Base-by-base conservation (phyloP, 2,797 vertebrate species). In the Clarias laeviceps region DNA sequence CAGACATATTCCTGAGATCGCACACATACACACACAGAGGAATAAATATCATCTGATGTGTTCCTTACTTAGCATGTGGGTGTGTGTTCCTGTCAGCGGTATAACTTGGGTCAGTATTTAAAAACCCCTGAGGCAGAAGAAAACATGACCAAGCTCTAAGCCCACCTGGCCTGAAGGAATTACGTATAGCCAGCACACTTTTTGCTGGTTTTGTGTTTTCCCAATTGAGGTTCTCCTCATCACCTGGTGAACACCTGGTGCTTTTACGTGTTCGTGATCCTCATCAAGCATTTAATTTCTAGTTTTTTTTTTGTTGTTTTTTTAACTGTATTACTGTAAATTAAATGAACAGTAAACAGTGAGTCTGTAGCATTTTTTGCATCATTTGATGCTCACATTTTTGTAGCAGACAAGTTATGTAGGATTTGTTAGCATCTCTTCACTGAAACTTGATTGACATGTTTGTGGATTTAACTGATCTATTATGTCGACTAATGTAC, bases 401-500 rank as follows among this genome's bases (percentile, higher is more conserved):
- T 78, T 37, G 27, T 11, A 37, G 57, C 32, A 7, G 56, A 32
- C 9, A 12, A 32, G 17, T 83, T 61, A 27, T 34, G 80, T 59
- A 61, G 22, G 5, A 72, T 64, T 82, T 29, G 7, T 81, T 18
- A 64, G 32, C 34, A 79, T 40, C 59, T 62, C 27, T 56, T 59
- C 12, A 61, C 2, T 78, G 34, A 59, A 74, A 77, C 61, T 57
- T 84, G 54, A 56, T 59, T 22, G 80, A 77, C 27, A 80, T 83
- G 77, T 83, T 80, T 14, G 68, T 45, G 50, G 61, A 62, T 74
- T 79, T 72, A 77, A 77, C 61, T 8, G 40, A 72, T 45, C 14
- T 77, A 64, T 85, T 87, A 40, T 87, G 27, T 87, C 11, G 77
- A 69, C 32, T 62, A 79, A 79, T 62, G 22, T 37, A 15, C 45